Base-by-base conservation (phyloP, 1,140 invertebrate genomes). In the Phortica variegata region DNA sequence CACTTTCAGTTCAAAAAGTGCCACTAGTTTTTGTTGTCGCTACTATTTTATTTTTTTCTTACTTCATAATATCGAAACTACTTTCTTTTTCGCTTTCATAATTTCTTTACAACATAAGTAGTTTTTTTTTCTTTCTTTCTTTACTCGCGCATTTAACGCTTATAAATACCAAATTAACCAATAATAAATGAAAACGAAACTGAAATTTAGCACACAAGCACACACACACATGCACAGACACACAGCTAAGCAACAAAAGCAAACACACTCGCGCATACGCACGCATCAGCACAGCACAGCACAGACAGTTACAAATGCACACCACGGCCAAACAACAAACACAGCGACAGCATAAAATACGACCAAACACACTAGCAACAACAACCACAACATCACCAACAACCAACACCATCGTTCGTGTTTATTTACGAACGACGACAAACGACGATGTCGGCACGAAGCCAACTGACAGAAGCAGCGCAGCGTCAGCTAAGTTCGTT, bases 31-130 rank as follows among this genome's bases (percentile, higher is more conserved):
- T 34, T 4, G 4, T 15, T 34, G 6, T 9, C 34, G 21, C 13
- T 15, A 7, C 12, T 5, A 20, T 43, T 46, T 58, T 52, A 60
- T 62, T 61, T 55, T 36, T 13, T 23, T 20, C 48, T 26, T 26
- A 26, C 10, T 26, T 26, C 5, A 26, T 26, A 52, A 63, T 68
- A 69, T 68, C 63, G 61, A 69, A 61, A 70, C 65, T 17, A 69
- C 65, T 69, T 69, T 69, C 65, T 69, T 70, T 66, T 65, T 56
- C 42, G 61, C 63, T 68, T 68, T 68, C 63, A 68, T 68, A 68
- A 68, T 68, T 68, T 68, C 63, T 68, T 68, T 53, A 46, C 40
- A 42, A 45, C 47, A 26, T 48, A 31, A 65, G 62, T 66, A 62
- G 62, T 57, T 68, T 66, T 68, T 60, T 52, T 52, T 50, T 52